Evolutionary conservation across 2,888 invertebrate species (phyloP), one percentile per base, ranked within the genome.

Genomic region (Drosophila dives): DNA sequence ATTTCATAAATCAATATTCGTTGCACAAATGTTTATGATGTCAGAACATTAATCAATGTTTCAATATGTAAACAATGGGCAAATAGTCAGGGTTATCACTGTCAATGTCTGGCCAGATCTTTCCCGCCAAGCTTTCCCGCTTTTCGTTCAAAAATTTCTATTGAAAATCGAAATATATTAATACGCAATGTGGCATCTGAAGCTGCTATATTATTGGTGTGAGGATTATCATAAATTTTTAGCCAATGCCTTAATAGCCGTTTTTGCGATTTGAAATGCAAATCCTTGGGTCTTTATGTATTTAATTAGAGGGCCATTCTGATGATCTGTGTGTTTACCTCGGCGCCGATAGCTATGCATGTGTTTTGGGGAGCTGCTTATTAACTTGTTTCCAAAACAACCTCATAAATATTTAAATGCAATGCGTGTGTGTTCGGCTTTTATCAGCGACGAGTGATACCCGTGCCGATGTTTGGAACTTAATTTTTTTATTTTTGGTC

Each of bases 331-430:
- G 76, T 65, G 75, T 89, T 77, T 83, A 81, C 67, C 67, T 50
- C 59, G 50, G 36, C 40, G 55, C 71, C 60, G 72, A 80, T 83
- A 75, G 78, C 84, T 84, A 86, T 84, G 85, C 80, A 82, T 68
- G 82, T 69, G 72, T 23, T 23, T 72, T 60, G 82, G 64, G 29
- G 48, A 61, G 77, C 77, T 80, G 77, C 69, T 85, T 86, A 90
- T 86, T 90, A 90, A 90, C 90, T 86, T 86, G 85, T 86, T 87
- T 83, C 81, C 42, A 50, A 49, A 67, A 38, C 64, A 32, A 60
- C 73, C 78, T 87, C 55, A 89, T 89, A 55, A 89, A 85, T 85
- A 85, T 85, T 85, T 53, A 82, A 87, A 84, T 83, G 59, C 67
- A 68, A 42, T 69, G 81, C 64, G 73, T 66, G 73, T 66, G 71